Base-by-base conservation (phyloP, 2,113 vertebrate species). In the Labeo rohita region DNA sequence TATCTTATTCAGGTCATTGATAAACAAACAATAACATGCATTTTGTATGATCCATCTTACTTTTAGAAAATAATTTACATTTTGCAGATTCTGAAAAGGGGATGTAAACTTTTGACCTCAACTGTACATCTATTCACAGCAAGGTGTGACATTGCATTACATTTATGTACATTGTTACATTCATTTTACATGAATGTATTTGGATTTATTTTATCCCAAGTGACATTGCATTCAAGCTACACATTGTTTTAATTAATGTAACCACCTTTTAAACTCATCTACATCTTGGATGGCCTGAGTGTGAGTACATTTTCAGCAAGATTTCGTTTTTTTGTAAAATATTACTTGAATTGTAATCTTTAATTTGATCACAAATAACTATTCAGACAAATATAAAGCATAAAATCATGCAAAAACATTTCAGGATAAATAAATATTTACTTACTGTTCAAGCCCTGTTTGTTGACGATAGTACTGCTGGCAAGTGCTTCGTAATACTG, bases 361-460 rank as follows among this genome's bases (percentile, higher is more conserved):
- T 59, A 59, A 59, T 61, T 61, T 8, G 11, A 80, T n/a, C 28
- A 56, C 7, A 21, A 21, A 12, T 3, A 9, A 63, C 28, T 21
- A 75, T 49, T 49, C 11, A 11, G 18, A 39, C 18, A 13, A 45
- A 61, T 23, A 23, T 63, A 49, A 49, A 75, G 21, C 61, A 50
- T 49, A 5, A 81, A 28, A 66, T 13, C 39, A 65, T 11, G 23
- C 12, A 61, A 80, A 65, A 66, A 21, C 28, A 68, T 21, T 75
- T 78, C 0, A 83, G 80, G 86, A 34, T 1, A 2, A 54, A 2
- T 54, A n/a, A 12, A 12, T 15, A 50, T 9, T 52, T 85, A 96
- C 97, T 94, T 95, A 99, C 98, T 99, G 94, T 99, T 98, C 84
- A 99, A 95, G 72, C 98, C 98, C 91, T 99, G 98, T 92, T 98